Base-by-base conservation (phyloP, 2,797 vertebrate species). In the Leucoraja ocellata region DNA sequence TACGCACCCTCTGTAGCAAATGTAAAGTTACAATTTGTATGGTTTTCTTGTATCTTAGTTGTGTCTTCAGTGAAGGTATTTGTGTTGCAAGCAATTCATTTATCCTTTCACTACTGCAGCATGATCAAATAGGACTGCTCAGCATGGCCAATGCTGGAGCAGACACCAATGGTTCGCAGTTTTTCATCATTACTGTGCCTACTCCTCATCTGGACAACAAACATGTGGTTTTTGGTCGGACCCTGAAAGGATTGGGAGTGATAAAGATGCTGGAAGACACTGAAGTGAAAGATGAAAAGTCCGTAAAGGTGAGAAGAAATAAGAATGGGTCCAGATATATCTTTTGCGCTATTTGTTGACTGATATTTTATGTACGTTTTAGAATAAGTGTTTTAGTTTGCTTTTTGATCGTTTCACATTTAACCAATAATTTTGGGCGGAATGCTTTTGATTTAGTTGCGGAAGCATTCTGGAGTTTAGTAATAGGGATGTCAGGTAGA, bases 81-180 rank as follows among this genome's bases (percentile, higher is more conserved):
- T 80, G 25, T 83, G n/a, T 28, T 61, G 28, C 83, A 63, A 4
- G 36, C 80, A 93, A 79, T 0, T 39, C 63, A 14, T 58, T 93
- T 32, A 10, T 28, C 28, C 63, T n/a, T 54, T n/a, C 16, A 28
- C 78, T 80, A 16, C 0, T 83, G 1, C 93, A 99, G 99, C 98
- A 99, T 61, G 98, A 99, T 94, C 96, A 93, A 94, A 96, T 96
- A 91, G 98, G 98, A 14, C 95, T 99, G 71, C 96, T 99, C 36
- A 99, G 98, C 96, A 99, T 99, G 99, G 98, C 98, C 92, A 99
- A 99, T 0, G 97, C 98, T 0, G 99, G 98, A 88, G 96, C 96
- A 0, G 95, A 98, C 95, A 99, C 98, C 88, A 99, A 99, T 0
- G 98, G 98, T 90, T 99, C 98, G 0, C 99, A 99, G 95, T 99